Base-by-base conservation (phyloP, 1,140 invertebrate genomes). In the Drosophila tani region DNA sequence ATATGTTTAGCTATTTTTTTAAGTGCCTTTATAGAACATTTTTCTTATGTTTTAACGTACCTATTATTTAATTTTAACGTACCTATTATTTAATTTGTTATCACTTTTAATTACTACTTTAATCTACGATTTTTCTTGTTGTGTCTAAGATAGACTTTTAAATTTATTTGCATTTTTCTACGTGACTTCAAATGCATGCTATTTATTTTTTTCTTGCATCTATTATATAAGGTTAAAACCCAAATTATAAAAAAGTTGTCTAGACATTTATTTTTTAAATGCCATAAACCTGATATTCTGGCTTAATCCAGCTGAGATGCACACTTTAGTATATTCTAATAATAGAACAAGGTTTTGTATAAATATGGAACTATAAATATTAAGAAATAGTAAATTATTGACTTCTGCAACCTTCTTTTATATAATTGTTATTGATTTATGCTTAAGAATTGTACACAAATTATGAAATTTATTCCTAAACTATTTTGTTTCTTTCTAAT, bases 221-320 rank as follows among this genome's bases (percentile, higher is more conserved):
- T 32, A 45, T 59, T 64, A 29, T 17, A 35, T 38, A 55, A 64
- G 21, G 15, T 21, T 5, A 0, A 43, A 65, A 63, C 14, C 7
- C 41, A 32, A 62, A 47, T 29, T 19, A 45, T 40, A 53, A 69
- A 69, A 35, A 27, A 51, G 66, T 69, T 66, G 35, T 19, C 24
- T 43, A 69, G 47, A 69, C 47, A 3, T 0, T 14, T 35, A 24
- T 19, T 70, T 24, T 40, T 14, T 1, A 47, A 12, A 55, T 43
- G 38, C 17, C 11, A 41, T 24, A 59, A 73, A 73, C 69, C 67
- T 43, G 69, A 71, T 43, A 43, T 59, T 71, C 66, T 29, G 9
- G 69, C 38, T 59, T 27, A 5, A 11, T 29, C 6, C 29, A 67
- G 38, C 24, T 32, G 5, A 29, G 1, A 17, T 40, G n/a, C 14